Evolutionary conservation across 2,888 invertebrate species (phyloP), one percentile per base, ranked within the genome.

Genomic region (Drosophila paramelanica): DNA sequence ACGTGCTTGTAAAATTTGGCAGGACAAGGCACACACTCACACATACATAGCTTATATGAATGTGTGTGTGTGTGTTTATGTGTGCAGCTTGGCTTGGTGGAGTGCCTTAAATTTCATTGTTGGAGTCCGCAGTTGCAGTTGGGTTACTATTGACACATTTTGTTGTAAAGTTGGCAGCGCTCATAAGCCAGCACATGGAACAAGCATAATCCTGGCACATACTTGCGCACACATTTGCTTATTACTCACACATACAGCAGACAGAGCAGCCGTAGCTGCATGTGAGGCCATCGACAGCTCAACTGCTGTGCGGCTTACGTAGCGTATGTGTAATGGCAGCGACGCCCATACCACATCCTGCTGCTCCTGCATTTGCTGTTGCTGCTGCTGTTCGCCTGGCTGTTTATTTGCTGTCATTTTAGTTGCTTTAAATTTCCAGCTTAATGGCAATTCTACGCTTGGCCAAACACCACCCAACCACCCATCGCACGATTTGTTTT

Each of bases 351-450:
- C 33, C 46, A 25, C 25, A n/a, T 33, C 13, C 31, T 7, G 14
- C 1, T 46, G 8, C 41, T 39, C 36, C 36, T 55, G 14, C 47
- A 42, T 20, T 41, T 27, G 17, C 39, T 50, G n/a, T 45, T 52
- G 13, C 31, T 41, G 10, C 41, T 59, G 10, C 36, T 38, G 57
- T 47, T 59, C 50, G 56, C 58, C 51, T 33, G 60, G 41, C 64
- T 78, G 84, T 78, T 77, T 86, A 84, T 87, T 79, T 79, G 73
- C 70, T 72, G 67, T 71, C 80, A 77, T 84, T 89, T 78, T 73
- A 90, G 89, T 80, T 89, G 86, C 88, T 80, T 88, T 83, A 88
- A 90, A 89, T 76, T 88, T 81, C 60, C 74, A 83, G 83, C 81
- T 89, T 89, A 85, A 89, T 89, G 77, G 73, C 87, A 80, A 81